phyloP scores from a whole-genome alignment of 2,113 vertebrate genomes.

The Falcunculus frontatus region DNA sequence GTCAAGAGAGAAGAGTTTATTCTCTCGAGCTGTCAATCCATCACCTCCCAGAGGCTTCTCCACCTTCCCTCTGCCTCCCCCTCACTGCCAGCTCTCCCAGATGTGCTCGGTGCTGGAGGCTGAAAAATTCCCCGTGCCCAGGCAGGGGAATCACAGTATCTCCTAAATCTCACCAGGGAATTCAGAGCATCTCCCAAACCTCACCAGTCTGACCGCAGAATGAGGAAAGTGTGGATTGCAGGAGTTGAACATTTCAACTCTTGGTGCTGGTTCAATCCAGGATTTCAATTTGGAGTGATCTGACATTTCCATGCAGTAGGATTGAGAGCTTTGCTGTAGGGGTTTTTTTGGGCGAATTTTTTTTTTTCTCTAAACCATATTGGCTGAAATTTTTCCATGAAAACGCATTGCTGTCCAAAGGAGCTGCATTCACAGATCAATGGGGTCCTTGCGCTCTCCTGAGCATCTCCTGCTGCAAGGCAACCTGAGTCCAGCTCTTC shows the following conservation, averaged over 20 bases:
- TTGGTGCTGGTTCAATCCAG: not conserved
- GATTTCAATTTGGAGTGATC: not conserved
- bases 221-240: not conserved
- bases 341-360: not conserved
- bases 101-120: not conserved
- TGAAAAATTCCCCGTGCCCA: not conserved
- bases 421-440: not conserved
- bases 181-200: not conserved
- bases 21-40: conserved; percentile 47
- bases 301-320: not conserved
- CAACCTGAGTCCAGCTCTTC: not conserved
- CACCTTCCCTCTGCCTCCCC: not conserved
- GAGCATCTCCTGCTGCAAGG: not conserved
- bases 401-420: not conserved
- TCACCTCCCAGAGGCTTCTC: conserved; percentile 22
- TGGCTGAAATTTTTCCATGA: not conserved
- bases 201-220: not conserved
- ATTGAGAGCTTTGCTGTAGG: not conserved
- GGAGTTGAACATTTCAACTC: not conserved
- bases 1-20: conserved; percentile 16
- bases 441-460: not conserved
- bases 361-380: not conserved
- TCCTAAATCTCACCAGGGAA: not conserved
- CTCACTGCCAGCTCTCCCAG: conserved; percentile 7
- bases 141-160: not conserved